These are phyloP conservation scores for Cynocephalus volans DNA, from an alignment of 2,113 vertebrate species.

Conservation along the genomic window DNA sequence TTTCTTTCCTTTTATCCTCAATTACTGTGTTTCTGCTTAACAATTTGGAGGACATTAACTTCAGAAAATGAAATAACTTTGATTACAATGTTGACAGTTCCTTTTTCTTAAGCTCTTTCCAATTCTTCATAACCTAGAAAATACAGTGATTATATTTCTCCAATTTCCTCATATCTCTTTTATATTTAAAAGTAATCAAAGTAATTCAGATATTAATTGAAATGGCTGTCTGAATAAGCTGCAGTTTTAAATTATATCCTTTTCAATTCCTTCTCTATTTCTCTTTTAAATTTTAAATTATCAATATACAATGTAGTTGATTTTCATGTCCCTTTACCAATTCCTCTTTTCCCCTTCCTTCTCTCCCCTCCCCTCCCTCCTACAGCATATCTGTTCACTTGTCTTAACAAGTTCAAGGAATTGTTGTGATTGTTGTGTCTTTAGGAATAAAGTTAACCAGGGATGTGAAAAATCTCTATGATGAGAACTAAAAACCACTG, in stretches of 20 bases:
- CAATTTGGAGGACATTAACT: neutral
- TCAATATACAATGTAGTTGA: too few relatives aligned
- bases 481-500: too few relatives aligned
- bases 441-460: too few relatives aligned
- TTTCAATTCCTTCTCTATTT: neutral
- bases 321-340: too few relatives aligned
- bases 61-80: slow-evolving; percentile 45
- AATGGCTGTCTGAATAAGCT: neutral
- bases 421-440: too few relatives aligned
- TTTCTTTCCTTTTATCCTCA: neutral
- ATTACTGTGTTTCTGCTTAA: neutral
- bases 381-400: too few relatives aligned
- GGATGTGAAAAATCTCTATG: too few relatives aligned
- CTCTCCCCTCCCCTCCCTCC: too few relatives aligned
- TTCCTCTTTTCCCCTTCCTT: too few relatives aligned
- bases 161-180: neutral
- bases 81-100: neutral
- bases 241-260: neutral
- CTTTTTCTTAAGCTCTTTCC: neutral
- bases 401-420: too few relatives aligned
- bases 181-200: slow-evolving; percentile 29
- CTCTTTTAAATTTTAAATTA: too few relatives aligned
- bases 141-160: neutral
- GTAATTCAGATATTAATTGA: neutral
- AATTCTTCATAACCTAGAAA: slow-evolving; percentile 28